phyloP scores from a whole-genome alignment of 2,113 vertebrate species.

The Nannobrachium achirus region DNA sequence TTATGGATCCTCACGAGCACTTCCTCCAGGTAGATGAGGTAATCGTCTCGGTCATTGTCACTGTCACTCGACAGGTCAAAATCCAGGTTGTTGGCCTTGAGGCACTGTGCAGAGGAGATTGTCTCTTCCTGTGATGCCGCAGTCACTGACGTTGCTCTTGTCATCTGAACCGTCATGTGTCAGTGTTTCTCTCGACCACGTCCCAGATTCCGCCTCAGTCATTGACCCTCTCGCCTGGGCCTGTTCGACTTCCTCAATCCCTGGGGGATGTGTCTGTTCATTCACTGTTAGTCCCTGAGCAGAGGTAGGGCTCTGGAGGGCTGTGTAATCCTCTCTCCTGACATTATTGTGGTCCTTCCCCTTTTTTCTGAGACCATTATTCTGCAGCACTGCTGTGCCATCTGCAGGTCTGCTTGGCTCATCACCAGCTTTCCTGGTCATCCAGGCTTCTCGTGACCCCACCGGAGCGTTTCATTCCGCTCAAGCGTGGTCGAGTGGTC shows the following conservation, averaged over 20 bases:
- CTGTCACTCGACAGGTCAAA: constrained; percentile 94
- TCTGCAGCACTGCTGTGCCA: constrained; percentile 80
- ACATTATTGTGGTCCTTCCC: constrained; percentile 75
- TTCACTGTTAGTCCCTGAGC: constrained; percentile 59
- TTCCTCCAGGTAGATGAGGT: constrained; percentile 94
- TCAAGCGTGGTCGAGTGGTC: too few relatives aligned
- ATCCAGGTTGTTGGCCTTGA: constrained; percentile 82
- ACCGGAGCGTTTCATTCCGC: constrained; percentile 94
- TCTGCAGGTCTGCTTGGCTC: constrained; percentile 73
- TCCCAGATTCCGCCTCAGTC: constrained; percentile 25
- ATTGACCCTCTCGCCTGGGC: constrained; percentile 35
- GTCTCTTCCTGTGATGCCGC: constrained; percentile 34
- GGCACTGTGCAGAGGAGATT: constrained; percentile 44
- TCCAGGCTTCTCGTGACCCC: constrained; percentile 85
- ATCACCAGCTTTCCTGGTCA: constrained; percentile 83
- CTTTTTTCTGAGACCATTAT: constrained; percentile 83
- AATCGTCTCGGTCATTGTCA: constrained; percentile 89
- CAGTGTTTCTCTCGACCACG: constrained; percentile 27
- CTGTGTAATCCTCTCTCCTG: constrained; percentile 49
- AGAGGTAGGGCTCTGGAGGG: constrained; percentile 48
- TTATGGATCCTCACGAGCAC: constrained; percentile 91
- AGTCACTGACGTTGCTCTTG: constrained; percentile 48
- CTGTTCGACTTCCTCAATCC: constrained; percentile 31
- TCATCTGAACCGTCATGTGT: constrained; percentile 39
- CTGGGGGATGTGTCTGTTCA: constrained; percentile 64